Evolutionary conservation across 37 sponge, comb jelly and placozoan species (phyloP).

Genomic region (Mnemiopsis leidyi): DNA sequence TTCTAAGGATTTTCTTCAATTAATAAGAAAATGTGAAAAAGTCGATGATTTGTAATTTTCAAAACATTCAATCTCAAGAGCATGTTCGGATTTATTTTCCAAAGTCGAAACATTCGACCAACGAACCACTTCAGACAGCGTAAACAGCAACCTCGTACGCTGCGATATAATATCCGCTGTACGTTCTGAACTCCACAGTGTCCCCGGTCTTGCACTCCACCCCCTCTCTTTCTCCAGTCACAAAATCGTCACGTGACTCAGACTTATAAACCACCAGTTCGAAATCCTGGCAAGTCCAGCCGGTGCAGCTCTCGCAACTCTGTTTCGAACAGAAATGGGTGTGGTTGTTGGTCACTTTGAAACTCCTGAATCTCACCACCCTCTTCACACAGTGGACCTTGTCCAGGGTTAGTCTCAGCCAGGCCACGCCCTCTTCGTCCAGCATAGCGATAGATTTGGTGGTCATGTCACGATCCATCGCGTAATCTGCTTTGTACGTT

Average conservation of each 20-base stretch:
- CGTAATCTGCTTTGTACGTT: neutral
- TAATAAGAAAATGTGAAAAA: too few relatives aligned
- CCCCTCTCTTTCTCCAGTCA: neutral
- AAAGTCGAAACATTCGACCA: too few relatives aligned
- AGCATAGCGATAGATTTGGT: neutral
- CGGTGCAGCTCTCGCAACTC: neutral
- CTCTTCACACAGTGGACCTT: neutral
- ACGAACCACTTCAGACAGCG: too few relatives aligned
- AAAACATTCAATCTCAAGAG: too few relatives aligned
- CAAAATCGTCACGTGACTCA: neutral
- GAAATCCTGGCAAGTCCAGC: neutral
- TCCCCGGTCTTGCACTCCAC: neutral
- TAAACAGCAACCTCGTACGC: neutral
- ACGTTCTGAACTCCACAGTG: neutral
- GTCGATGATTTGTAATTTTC: too few relatives aligned
- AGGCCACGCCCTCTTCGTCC: neutral
- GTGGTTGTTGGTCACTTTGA: neutral
- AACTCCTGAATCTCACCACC: neutral
- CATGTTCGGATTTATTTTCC: too few relatives aligned
- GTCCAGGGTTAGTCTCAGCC: neutral
- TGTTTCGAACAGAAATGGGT: neutral
- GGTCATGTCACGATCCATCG: neutral
- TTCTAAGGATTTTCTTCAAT: too few relatives aligned
- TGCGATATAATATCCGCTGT: neutral
- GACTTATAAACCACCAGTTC: neutral